These are phyloP conservation scores for Rhadina sibilatrix DNA, from an alignment of 2,113 vertebrate species.

Conservation along the genomic window DNA sequence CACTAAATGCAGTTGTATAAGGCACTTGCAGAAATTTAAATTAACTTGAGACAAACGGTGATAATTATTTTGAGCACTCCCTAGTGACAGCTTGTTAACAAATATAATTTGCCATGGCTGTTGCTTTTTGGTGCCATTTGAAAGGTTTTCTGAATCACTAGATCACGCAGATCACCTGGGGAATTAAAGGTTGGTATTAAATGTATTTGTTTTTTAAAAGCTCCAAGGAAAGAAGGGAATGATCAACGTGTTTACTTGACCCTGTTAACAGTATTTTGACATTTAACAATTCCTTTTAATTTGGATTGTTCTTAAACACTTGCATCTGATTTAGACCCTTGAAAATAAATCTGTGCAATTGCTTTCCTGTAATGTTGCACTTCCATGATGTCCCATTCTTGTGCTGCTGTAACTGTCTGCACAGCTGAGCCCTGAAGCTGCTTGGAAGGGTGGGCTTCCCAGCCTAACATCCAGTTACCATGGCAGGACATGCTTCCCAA, in stretches of 20 bases:
- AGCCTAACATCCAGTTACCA: background rate
- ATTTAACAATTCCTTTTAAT: background rate
- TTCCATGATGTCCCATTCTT: background rate
- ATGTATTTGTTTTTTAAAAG: background rate
- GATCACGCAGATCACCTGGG: background rate
- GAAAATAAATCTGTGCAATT: background rate
- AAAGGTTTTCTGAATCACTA: background rate
- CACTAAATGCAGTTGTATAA: background rate
- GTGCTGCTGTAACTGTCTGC: background rate
- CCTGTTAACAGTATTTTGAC: background rate
- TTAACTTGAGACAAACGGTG: conserved; percentile 18
- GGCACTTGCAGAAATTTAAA: conserved; percentile 29
- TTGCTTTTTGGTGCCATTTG: background rate
- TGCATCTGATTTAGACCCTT: background rate
- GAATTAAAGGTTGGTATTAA: background rate
- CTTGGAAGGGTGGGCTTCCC: background rate
- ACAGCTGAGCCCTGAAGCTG: background rate
- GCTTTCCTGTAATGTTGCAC: background rate
- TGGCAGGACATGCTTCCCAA: background rate
- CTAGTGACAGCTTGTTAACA: conserved; percentile 37
- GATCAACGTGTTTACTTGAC: background rate
- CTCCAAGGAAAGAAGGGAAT: background rate
- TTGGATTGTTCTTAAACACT: background rate
- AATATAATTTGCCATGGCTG: conserved; percentile 7
- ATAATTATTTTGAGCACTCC: conserved; percentile 44